Percentiles rank a stretch among this genome's conserved stretches.
These are phyloP conservation scores for Pachymerium ferrugineum DNA, from an alignment of 2,888 invertebrate genomes.

Conservation along the genomic window DNA sequence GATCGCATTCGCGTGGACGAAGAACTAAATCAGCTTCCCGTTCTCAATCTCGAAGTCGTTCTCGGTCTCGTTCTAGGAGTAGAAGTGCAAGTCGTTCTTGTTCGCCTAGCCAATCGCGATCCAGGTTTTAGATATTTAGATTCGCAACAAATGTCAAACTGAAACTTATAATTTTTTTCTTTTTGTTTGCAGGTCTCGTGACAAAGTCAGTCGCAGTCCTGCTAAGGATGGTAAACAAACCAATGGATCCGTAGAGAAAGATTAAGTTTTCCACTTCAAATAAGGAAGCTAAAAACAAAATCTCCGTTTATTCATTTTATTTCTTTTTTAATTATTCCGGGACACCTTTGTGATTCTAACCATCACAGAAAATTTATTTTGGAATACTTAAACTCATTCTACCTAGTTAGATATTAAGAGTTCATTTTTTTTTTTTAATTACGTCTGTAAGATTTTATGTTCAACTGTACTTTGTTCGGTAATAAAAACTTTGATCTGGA, in stretches of 20 bases:
- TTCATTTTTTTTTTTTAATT: too few species aligned
- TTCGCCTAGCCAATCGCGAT: conserved; percentile 10
- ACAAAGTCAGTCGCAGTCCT: not conserved
- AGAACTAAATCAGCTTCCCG: conserved; percentile 10
- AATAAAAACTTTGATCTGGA: too few species aligned
- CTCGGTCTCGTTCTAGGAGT: conserved; percentile 5
- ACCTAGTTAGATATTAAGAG: too few species aligned
- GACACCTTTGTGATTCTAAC: too few species aligned
- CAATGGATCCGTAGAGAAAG: not conserved
- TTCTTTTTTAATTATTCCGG: not conserved
- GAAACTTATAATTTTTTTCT: not conserved
- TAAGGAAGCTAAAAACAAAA: not conserved
- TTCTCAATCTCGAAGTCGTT: conserved; percentile 27
- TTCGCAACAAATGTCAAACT: not conserved
- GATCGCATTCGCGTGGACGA: conserved; percentile 30
- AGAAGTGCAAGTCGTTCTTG: not conserved
- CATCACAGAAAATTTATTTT: too few species aligned
- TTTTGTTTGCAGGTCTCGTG: not conserved
- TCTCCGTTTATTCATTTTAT: not conserved
- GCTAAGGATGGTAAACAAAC: not conserved
- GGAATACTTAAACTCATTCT: too few species aligned
- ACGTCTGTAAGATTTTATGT: too few species aligned
- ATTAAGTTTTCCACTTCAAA: not conserved
- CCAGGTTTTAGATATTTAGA: too few species aligned
- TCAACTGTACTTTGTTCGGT: too few species aligned